Evolutionary conservation across 2,113 vertebrate species (phyloP), one percentile per base, ranked within the genome.

Genomic region (Grus americana): DNA sequence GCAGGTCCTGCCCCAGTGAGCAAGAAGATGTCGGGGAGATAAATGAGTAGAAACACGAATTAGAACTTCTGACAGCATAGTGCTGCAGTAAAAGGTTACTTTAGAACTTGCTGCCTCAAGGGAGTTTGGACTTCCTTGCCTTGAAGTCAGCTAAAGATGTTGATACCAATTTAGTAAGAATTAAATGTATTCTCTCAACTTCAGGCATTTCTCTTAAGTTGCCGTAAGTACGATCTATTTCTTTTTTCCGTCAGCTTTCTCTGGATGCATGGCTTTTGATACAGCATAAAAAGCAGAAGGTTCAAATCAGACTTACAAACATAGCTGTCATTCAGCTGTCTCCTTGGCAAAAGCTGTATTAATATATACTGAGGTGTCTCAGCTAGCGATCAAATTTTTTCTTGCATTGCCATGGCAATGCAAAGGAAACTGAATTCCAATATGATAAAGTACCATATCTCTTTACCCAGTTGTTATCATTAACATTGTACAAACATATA

Each of bases 11-110:
- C 81, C 65, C 83, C 27, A 88, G 6, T 73, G 61, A 93, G 92
- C 87, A 52, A 49, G 76, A 93, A 82, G 71, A 84, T 4, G 0
- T 85, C 82, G n/a, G 62, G 30, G 86, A 93, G 92, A 74, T 68
- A 92, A 85, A 88, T 82, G 36, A 95, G 62, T 47, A 95, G 94
- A 93, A 95, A 88, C 79, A 95, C 1, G n/a, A 95, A 85, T 92
- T 83, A 95, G 89, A 97, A 96, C 91, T 96, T 90, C 63, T 97
- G 87, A 97, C 93, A 96, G 96, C 88, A 90, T 55, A 97, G 83
- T 91, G 93, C 91, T 95, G 89, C 90, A 95, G 92, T 59, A 86
- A 76, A 36, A 85, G 90, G 71, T 95, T 97, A 95, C 97, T 97
- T 97, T 95, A 95, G 94, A 97, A 89, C 86, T 95, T 90, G 75